Base-by-base conservation (phyloP, 2,888 invertebrate species). In the Diarsia brunnea region DNA sequence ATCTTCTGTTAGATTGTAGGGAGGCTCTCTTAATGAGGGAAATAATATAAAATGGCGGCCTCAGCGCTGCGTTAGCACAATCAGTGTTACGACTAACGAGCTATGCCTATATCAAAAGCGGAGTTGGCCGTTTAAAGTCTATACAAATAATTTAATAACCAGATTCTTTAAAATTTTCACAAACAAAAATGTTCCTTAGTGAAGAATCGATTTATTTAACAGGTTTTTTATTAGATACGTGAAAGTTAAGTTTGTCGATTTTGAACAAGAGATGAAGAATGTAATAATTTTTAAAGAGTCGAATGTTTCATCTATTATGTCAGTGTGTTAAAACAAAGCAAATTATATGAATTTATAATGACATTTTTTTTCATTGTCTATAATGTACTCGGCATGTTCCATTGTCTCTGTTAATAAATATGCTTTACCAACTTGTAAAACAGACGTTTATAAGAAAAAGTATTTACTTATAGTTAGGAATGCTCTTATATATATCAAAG, bases 1-100 rank as follows among this genome's bases (percentile, higher is more conserved):
- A 76, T 69, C 80, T 67, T 53, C 75, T 47, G 72, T 80, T 53
- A 73, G 73, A 81, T 87, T 60, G 65, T 65, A 81, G 69, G 49
- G 70, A 85, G 72, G 73, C 77, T 84, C 69, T 82, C 79, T 78
- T 85, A 86, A 85, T 80, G 81, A 86, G 79, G 73, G 73, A 81
- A 78, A 82, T 75, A 83, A 81, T 79, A 82, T 84, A 81, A 85
- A 87, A 81, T 83, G 78, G 81, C 75, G 31, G 60, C 67, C 70
- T 75, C 73, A 67, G 72, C 73, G 82, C 79, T 76, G 58, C 81
- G 73, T 83, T 79, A 79, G 80, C 78, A 79, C 78, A 84, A 81
- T 87, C 84, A 84, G 73, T 81, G 82, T 69, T 63, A 61, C 79
- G 69, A 51, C 51, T 84, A 82, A 86, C 81, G 75, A 84, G 71